A percentile compares a stretch with the other conserved stretches of the same genome.
These are phyloP conservation scores for Drosophila micromelanica DNA, from an alignment of 1,140 invertebrate genomes.

Conservation along the genomic window DNA sequence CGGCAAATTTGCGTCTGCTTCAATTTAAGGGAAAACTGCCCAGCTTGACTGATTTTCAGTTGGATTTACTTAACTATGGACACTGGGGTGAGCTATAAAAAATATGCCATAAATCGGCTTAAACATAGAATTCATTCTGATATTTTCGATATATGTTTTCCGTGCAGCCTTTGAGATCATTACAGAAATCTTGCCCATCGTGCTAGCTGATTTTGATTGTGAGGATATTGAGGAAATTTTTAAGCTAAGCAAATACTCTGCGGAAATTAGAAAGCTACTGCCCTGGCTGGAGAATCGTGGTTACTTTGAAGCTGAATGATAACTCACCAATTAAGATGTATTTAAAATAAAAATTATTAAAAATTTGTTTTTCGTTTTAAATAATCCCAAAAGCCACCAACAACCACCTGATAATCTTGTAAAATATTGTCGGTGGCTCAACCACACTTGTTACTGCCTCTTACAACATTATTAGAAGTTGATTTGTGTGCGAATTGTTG, in stretches of 20 bases:
- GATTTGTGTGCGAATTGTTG: slow-evolving; percentile 62
- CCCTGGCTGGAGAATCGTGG: slow-evolving; percentile 72
- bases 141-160: too few relatives aligned
- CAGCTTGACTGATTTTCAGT: slow-evolving; percentile 62
- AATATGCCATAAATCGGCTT: background rate
- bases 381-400: slow-evolving; percentile 17
- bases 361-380: background rate
- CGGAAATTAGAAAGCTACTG: slow-evolving; percentile 48
- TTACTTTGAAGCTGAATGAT: slow-evolving; percentile 55
- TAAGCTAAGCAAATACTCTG: slow-evolving; percentile 24
- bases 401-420: slow-evolving; percentile 69
- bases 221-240: slow-evolving; percentile 48
- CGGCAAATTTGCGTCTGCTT: slow-evolving; percentile 31
- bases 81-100: slow-evolving; percentile 49
- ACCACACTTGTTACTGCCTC: slow-evolving; percentile 50
- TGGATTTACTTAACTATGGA: slow-evolving; percentile 55
- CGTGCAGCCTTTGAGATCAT: slow-evolving; percentile 46
- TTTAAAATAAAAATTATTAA: background rate
- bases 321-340: background rate
- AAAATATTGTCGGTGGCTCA: slow-evolving; percentile 10
- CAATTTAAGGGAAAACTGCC: slow-evolving; percentile 53
- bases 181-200: slow-evolving; percentile 56
- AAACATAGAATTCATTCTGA: background rate
- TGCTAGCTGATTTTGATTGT: slow-evolving; percentile 34
- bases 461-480: slow-evolving; percentile 21